Conservation (phyloP, 2,888 invertebrate species). For the Drosophila recens region DNA sequence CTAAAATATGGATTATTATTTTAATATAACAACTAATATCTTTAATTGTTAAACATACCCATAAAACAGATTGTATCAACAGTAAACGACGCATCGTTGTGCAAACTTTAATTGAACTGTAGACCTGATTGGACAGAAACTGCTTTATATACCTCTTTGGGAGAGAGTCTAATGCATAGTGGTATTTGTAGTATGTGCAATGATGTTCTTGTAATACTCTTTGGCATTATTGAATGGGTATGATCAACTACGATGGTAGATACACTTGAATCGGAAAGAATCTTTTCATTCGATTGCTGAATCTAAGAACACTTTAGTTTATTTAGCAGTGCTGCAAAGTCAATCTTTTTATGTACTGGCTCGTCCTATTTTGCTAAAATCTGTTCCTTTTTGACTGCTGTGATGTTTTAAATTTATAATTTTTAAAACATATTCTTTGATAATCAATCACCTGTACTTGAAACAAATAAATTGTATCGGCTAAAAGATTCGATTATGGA, state of each 20-base stretch:
- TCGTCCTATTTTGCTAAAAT: too few species aligned
- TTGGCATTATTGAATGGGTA: background rate
- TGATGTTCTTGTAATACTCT: background rate
- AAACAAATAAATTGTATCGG: too few species aligned
- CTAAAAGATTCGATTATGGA: too few species aligned
- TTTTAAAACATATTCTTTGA: too few species aligned
- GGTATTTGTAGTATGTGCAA: too few species aligned
- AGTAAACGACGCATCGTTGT: background rate
- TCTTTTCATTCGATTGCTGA: too few species aligned
- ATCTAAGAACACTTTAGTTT: too few species aligned
- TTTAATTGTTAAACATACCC: background rate
- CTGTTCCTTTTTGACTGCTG: too few species aligned
- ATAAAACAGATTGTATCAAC: background rate
- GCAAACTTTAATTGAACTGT: background rate
- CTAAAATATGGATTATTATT: background rate
- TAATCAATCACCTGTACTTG: too few species aligned
- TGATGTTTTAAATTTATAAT: too few species aligned
- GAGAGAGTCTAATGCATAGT: background rate
- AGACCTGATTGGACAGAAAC: constrained; percentile 3
- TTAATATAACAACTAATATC: background rate
- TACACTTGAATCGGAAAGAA: background rate
- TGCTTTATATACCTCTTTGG: background rate
- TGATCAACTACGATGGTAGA: background rate
- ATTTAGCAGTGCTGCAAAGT: too few species aligned
- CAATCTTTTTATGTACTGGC: too few species aligned